These are phyloP conservation scores for Strix aluco DNA, from an alignment of 2,113 vertebrate genomes.

Conservation along the genomic window DNA sequence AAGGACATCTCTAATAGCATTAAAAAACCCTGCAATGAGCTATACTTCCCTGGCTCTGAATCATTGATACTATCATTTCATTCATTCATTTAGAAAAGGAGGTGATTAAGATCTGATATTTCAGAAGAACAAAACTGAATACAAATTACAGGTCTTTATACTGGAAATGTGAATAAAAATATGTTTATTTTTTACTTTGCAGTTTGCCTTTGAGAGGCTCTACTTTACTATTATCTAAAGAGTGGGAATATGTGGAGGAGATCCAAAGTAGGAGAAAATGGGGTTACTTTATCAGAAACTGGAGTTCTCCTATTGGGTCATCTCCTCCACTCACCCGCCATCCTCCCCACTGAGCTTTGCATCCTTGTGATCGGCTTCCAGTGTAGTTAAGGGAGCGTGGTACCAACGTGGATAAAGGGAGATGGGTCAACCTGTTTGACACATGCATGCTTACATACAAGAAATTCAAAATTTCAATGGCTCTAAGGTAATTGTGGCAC, in stretches of 20 bases:
- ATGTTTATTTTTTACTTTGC: constrained; percentile 52
- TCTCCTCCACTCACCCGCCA: constrained; percentile 65
- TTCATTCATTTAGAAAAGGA: neutral
- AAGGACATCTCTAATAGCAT: neutral
- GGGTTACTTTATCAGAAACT: constrained; percentile 62
- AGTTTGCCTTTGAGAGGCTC: constrained; percentile 65
- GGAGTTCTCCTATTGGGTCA: constrained; percentile 68
- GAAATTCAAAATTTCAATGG: constrained; percentile 74
- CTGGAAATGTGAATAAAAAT: neutral
- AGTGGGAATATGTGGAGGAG: constrained; percentile 68
- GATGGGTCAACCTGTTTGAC: constrained; percentile 74
- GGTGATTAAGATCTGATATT: neutral
- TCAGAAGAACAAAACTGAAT: neutral
- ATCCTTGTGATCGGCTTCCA: constrained; percentile 69
- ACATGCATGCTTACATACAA: constrained; percentile 72
- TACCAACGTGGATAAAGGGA: constrained; percentile 68
- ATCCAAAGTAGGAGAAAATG: constrained; percentile 67
- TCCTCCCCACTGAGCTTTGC: constrained; percentile 66
- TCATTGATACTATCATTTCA: neutral
- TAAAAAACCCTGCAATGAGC: neutral
- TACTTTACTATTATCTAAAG: constrained; percentile 66
- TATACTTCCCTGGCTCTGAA: neutral
- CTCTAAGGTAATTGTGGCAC: constrained; percentile 67
- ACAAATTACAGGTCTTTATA: neutral
- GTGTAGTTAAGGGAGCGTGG: constrained; percentile 68